Percentiles rank a stretch among this genome's conserved stretches.
Conservation (phyloP, 2,113 vertebrate genomes). For the Penelope pileata region DNA sequence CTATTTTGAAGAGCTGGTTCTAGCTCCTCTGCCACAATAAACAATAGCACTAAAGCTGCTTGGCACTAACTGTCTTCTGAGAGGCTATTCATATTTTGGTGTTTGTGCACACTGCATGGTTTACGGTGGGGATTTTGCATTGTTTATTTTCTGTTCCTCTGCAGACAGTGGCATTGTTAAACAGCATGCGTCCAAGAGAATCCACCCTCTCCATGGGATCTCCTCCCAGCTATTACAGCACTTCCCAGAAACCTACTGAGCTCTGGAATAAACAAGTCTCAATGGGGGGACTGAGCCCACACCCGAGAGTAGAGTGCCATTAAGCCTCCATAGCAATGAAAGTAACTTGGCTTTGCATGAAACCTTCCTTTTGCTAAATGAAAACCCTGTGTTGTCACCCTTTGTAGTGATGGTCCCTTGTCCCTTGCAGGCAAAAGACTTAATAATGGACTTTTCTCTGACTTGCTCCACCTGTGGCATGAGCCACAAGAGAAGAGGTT, state of each 20-base stretch:
- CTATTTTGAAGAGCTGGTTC: conserved; percentile 39
- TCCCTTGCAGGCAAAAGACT: neutral
- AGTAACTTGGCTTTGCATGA: conserved; percentile 52
- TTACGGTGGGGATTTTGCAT: conserved; percentile 52
- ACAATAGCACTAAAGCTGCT: conserved; percentile 28
- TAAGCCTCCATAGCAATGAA: conserved; percentile 61
- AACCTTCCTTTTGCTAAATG: conserved; percentile 41
- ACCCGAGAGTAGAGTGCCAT: conserved; percentile 43
- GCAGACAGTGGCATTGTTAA: conserved; percentile 64
- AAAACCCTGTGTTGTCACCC: conserved; percentile 57
- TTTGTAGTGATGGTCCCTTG: neutral
- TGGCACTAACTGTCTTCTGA: conserved; percentile 24
- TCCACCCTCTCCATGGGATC: conserved; percentile 59
- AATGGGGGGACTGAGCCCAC: conserved; percentile 50
- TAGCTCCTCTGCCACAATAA: conserved; percentile 42
- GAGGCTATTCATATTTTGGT: conserved; percentile 51
- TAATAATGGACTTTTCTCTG: conserved; percentile 24
- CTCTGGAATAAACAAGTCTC: conserved; percentile 63
- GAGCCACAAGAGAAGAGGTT: neutral
- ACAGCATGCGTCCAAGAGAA: conserved; percentile 41
- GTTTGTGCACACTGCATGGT: conserved; percentile 56
- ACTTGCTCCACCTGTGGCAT: neutral
- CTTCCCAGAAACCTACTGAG: conserved; percentile 65
- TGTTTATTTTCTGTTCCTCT: conserved; percentile 54
- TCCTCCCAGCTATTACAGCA: conserved; percentile 65